A percentile compares a stretch with the other conserved stretches of the same genome.
These are phyloP conservation scores for Smittia aterrima DNA, from an alignment of 2,888 invertebrate species.

Conservation along the genomic window DNA sequence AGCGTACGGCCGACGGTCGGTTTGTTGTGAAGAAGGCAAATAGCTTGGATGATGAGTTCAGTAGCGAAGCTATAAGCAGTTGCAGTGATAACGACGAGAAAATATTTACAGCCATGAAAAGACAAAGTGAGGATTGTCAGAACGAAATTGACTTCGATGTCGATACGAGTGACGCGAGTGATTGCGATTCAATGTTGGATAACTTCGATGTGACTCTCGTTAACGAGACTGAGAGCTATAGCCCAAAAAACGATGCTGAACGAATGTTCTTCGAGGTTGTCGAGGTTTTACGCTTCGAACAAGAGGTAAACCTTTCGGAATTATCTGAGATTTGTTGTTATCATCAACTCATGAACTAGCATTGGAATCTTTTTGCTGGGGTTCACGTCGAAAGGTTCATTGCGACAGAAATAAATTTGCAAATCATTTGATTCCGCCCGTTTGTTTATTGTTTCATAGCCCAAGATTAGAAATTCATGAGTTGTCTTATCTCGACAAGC, in stretches of 20 bases:
- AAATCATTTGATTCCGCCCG: too few species aligned
- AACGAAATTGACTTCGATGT: neutral
- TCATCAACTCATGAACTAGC: neutral
- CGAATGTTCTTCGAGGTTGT: slow-evolving; percentile 54
- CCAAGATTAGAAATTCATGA: too few species aligned
- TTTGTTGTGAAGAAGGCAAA: slow-evolving; percentile 38
- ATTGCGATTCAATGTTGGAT: slow-evolving; percentile 49
- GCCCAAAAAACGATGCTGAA: slow-evolving; percentile 54
- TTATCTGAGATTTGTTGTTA: slow-evolving; percentile 44
- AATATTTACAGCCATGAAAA: slow-evolving; percentile 10
- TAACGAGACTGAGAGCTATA: slow-evolving; percentile 49
- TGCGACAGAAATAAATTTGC: too few species aligned
- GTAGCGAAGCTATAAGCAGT: slow-evolving; percentile 40
- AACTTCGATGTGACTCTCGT: slow-evolving; percentile 52
- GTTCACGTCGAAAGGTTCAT: too few species aligned
- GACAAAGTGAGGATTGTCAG: neutral
- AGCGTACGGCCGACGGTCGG: slow-evolving; percentile 12
- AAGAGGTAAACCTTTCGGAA: slow-evolving; percentile 48
- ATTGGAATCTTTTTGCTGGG: neutral
- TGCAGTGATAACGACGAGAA: slow-evolving; percentile 41
- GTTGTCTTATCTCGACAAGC: too few species aligned
- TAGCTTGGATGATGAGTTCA: slow-evolving; percentile 37
- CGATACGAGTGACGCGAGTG: slow-evolving; percentile 45
- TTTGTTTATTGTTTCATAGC: too few species aligned
- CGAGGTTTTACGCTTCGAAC: slow-evolving; percentile 53